Conservation (phyloP, 1,140 invertebrate species). For the Agraylea sexmaculata region DNA sequence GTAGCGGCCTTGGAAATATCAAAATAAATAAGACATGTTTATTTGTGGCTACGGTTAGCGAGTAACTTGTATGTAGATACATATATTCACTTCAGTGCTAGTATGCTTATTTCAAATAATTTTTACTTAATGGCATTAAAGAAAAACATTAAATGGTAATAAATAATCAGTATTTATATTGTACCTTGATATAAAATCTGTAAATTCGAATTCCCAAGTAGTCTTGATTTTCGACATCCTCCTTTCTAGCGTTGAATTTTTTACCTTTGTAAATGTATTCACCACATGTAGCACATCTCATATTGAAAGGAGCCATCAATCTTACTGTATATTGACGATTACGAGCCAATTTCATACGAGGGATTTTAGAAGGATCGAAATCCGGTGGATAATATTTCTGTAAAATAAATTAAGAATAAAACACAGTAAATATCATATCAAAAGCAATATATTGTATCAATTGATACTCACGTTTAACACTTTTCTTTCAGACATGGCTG, state of each 20-base stretch:
- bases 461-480: slow-evolving; percentile 73
- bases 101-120: slow-evolving; percentile 1
- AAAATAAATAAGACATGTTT: no score
- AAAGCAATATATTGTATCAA: slow-evolving; percentile 6
- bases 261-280: slow-evolving; percentile 99
- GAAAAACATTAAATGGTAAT: slow-evolving; percentile 1
- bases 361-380: slow-evolving; percentile 99
- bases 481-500: slow-evolving; percentile 91
- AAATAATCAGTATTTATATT: no score
- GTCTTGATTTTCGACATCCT: slow-evolving; percentile 95
- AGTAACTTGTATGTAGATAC: no score
- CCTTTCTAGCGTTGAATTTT: slow-evolving; percentile 98
- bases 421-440: slow-evolving; percentile 13
- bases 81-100: neutral
- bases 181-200: slow-evolving; percentile 80
- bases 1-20: no score
- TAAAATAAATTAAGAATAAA: slow-evolving; percentile 25
- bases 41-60: no score
- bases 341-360: slow-evolving; percentile 87
- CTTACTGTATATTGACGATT: slow-evolving; percentile 93
- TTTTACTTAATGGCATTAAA: neutral
- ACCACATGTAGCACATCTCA: slow-evolving; percentile 96
- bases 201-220: slow-evolving; percentile 98
- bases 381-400: slow-evolving; percentile 99
- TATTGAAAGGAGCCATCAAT: slow-evolving; percentile 98